Percentiles rank a stretch among this genome's conserved stretches.
Conservation (phyloP, 2,113 vertebrate species). For the Puma concolor region DNA sequence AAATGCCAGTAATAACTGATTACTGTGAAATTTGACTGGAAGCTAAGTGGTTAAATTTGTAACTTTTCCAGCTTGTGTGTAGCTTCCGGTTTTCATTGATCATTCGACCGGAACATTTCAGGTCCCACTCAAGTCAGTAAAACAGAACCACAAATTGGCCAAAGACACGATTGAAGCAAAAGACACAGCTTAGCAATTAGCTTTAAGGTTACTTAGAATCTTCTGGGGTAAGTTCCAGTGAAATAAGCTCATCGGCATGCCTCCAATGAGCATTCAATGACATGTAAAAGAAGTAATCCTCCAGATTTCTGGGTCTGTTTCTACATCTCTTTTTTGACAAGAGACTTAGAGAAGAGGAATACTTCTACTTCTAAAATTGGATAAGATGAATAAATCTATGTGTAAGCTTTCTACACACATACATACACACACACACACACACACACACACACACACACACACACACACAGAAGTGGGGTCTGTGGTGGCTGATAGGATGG, state of each 20-base stretch:
- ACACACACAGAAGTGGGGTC: too few relatives aligned
- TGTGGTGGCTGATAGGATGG: not conserved
- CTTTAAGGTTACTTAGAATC: not conserved
- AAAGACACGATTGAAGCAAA: not conserved
- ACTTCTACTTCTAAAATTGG: not conserved
- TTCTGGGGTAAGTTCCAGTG: not conserved
- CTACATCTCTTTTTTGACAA: not conserved
- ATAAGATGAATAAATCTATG: not conserved
- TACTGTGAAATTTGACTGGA: not conserved
- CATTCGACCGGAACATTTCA: not conserved
- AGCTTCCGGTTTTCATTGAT: not conserved
- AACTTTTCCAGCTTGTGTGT: not conserved
- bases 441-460: not conserved
- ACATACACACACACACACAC: not conserved
- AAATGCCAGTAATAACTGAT: not conserved
- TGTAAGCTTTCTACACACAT: not conserved
- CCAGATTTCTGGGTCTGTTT: not conserved
- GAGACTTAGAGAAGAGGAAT: not conserved
- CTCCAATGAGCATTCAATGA: not conserved
- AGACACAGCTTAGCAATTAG: not conserved
- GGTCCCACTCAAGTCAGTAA: not conserved
- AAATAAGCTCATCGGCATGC: not conserved
- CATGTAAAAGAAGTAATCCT: not conserved
- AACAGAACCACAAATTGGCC: not conserved
- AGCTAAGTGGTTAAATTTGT: not conserved